phyloP scores from a whole-genome alignment of 2,113 vertebrate genomes.

The Epinephelus moara region DNA sequence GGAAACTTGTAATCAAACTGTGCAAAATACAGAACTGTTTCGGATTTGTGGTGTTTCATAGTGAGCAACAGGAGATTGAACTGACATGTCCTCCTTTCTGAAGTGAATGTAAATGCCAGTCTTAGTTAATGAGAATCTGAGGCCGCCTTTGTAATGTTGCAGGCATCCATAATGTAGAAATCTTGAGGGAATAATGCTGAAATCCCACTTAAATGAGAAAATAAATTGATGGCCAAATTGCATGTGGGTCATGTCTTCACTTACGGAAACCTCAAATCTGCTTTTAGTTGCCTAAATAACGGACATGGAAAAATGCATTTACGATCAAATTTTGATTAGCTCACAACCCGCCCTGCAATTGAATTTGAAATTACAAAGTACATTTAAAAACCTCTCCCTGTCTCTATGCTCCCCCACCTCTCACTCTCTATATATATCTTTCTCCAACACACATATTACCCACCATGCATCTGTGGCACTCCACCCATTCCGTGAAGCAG shows the following conservation, averaged over 20 bases:
- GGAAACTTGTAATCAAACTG: neutral
- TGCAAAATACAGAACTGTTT: neutral
- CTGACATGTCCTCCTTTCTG: slow-evolving; percentile 51
- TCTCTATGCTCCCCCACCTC: neutral
- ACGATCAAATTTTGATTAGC: slow-evolving; percentile 35
- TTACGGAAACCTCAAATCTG: slow-evolving; percentile 67
- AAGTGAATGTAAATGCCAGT: slow-evolving; percentile 74
- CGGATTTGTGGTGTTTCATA: neutral
- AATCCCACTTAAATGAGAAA: slow-evolving; percentile 83
- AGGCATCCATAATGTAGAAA: slow-evolving; percentile 69
- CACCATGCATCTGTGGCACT: slow-evolving; percentile 49
- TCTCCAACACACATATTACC: slow-evolving; percentile 43
- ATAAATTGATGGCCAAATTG: slow-evolving; percentile 80
- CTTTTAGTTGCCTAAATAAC: slow-evolving; percentile 65
- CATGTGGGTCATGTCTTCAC: slow-evolving; percentile 80
- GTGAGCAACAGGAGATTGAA: slow-evolving; percentile 23
- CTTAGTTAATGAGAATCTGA: slow-evolving; percentile 80
- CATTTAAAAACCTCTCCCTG: slow-evolving; percentile 42
- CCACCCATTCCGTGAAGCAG: slow-evolving; percentile 59
- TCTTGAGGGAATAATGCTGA: slow-evolving; percentile 79
- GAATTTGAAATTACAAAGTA: slow-evolving; percentile 49
- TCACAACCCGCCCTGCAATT: slow-evolving; percentile 8
- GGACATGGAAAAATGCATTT: slow-evolving; percentile 35
- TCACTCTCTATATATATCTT: slow-evolving; percentile 7
- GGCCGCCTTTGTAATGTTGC: slow-evolving; percentile 66